These are phyloP conservation scores for Glyptemys insculpta DNA, from an alignment of 2,797 vertebrate species.

Conservation along the genomic window DNA sequence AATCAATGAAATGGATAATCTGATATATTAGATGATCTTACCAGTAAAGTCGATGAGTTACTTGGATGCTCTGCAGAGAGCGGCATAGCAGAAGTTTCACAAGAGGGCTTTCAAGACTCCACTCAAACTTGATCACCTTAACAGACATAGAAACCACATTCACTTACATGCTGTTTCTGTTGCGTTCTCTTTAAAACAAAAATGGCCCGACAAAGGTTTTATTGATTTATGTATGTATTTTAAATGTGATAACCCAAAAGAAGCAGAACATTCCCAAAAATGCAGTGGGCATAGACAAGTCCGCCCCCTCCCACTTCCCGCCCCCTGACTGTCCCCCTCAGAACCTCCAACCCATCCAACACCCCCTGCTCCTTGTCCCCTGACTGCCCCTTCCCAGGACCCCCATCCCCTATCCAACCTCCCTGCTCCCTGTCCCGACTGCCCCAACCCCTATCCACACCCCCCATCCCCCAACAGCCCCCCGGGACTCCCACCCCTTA, in stretches of 20 bases:
- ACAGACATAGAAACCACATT: not conserved
- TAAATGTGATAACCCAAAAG: not conserved
- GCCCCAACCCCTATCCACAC: too few species aligned
- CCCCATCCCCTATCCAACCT: too few species aligned
- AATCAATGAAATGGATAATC: rapidly evolving
- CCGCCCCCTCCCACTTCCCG: too few species aligned
- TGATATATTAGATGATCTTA: slow-evolving; percentile 68
- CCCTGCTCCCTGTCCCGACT: too few species aligned
- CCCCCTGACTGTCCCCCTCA: too few species aligned
- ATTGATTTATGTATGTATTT: not conserved
- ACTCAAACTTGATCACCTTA: slow-evolving; percentile 91
- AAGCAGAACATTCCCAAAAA: not conserved
- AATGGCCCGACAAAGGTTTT: not conserved
- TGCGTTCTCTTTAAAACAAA: not conserved
- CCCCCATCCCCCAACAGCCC: too few species aligned
- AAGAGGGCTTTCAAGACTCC: slow-evolving; percentile 88
- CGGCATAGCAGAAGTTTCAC: slow-evolving; percentile 86
- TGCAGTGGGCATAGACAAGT: not conserved
- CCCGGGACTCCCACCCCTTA: too few species aligned
- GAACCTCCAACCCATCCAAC: too few species aligned
- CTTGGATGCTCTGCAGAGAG: slow-evolving; percentile 85
- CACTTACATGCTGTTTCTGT: not conserved
- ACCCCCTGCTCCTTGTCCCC: too few species aligned
- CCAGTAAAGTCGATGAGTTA: slow-evolving; percentile 90
- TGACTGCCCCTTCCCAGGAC: too few species aligned